Percentiles rank a stretch among this genome's conserved stretches.
Conservation (phyloP, 2,113 vertebrate species). For the Pleuronectes platessa region DNA sequence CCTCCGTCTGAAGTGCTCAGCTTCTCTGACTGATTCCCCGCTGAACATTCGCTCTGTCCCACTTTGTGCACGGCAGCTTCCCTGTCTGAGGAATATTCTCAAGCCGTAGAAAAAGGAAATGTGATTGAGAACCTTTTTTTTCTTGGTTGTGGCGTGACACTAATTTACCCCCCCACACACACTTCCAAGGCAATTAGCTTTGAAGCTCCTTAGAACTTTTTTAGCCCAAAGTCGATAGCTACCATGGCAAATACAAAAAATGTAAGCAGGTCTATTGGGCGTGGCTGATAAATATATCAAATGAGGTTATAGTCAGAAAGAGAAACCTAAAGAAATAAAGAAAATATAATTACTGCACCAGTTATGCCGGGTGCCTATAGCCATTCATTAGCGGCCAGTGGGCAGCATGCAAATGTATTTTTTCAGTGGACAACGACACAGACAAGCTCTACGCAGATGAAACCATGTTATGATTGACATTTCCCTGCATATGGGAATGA, state of each 20-base stretch:
- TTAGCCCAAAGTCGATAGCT: conserved; percentile 80
- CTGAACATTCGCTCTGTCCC: conserved; percentile 73
- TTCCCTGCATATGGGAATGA: neutral
- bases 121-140: conserved; percentile 79
- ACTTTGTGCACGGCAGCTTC: conserved; percentile 66
- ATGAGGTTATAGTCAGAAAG: conserved; percentile 70
- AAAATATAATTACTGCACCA: conserved; percentile 70
- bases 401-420: conserved; percentile 44
- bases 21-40: conserved; percentile 67
- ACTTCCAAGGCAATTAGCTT: conserved; percentile 87
- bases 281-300: conserved; percentile 81
- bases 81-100: conserved; percentile 71
- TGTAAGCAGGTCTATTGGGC: conserved; percentile 79
- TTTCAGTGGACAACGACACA: conserved; percentile 31
- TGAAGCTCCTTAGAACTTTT: conserved; percentile 83
- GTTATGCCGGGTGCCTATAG: conserved; percentile 53
- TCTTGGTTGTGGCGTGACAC: conserved; percentile 80
- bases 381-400: conserved; percentile 57
- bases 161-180: conserved; percentile 81
- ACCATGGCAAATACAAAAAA: conserved; percentile 81
- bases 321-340: conserved; percentile 70
- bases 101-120: conserved; percentile 77
- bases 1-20: conserved; percentile 54
- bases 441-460: conserved; percentile 13
- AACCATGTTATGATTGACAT: conserved; percentile 24